These are phyloP conservation scores for Alectoris magna DNA, from an alignment of 2,797 vertebrate species.

Conservation along the genomic window DNA sequence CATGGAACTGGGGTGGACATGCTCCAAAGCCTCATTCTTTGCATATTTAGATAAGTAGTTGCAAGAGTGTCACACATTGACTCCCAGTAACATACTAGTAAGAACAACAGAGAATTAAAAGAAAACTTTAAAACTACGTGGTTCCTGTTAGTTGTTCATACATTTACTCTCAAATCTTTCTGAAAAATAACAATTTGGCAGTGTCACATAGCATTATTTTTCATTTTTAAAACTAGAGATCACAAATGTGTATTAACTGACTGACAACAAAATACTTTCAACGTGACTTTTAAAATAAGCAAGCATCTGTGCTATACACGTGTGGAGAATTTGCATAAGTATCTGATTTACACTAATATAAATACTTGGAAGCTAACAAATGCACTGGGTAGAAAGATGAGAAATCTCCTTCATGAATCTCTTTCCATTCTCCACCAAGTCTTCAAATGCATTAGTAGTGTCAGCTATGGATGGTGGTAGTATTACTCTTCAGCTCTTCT, in stretches of 20 bases:
- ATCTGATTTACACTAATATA: neutral
- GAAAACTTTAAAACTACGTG: neutral
- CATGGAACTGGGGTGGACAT: accelerated
- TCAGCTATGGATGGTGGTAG: neutral
- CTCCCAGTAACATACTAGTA: neutral
- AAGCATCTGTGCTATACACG: neutral
- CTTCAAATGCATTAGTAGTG: neutral
- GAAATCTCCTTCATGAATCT: neutral
- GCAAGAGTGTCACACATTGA: neutral
- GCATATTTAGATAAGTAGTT: neutral
- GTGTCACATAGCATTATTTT: neutral
- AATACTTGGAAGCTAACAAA: neutral
- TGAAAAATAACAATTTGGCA: neutral
- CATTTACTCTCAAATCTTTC: neutral
- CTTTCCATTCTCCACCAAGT: neutral
- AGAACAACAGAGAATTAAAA: neutral
- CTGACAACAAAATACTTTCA: neutral
- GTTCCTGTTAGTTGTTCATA: neutral
- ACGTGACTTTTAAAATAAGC: neutral
- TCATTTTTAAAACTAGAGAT: neutral
- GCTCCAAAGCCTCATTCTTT: neutral
- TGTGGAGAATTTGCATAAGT: neutral
- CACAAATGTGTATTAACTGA: neutral
- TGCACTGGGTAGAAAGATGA: neutral
- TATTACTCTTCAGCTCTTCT: neutral